A percentile compares a stretch with the other conserved stretches of the same genome.
These are phyloP conservation scores for Drosophila nigromelanica DNA, from an alignment of 1,140 invertebrate genomes.

Conservation along the genomic window DNA sequence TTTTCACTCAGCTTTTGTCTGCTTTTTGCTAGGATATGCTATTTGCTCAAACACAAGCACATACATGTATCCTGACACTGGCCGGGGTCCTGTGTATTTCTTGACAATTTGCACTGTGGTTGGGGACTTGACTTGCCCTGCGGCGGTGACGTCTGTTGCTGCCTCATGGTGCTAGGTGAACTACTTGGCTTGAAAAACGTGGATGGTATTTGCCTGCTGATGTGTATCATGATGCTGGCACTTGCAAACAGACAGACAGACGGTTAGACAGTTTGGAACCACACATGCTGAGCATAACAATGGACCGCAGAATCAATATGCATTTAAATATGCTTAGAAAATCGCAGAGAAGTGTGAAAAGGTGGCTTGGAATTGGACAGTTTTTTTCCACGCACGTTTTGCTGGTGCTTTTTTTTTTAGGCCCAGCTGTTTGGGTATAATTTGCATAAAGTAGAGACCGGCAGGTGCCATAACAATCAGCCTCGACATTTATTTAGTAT, in stretches of 20 bases:
- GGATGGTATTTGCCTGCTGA: constrained; percentile 58
- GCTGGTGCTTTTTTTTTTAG: too few relatives aligned
- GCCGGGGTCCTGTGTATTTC: constrained; percentile 4
- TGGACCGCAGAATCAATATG: constrained; percentile 78
- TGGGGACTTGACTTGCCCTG: constrained; percentile 24
- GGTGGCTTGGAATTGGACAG: neutral
- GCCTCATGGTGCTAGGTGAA: constrained; percentile 51
- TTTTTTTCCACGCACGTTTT: neutral
- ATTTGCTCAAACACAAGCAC: constrained; percentile 18
- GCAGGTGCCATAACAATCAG: constrained; percentile 6
- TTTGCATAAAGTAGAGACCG: constrained; percentile 11
- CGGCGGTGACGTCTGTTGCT: constrained; percentile 22
- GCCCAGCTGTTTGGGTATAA: neutral
- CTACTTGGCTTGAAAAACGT: constrained; percentile 22
- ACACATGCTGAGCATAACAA: constrained; percentile 36
- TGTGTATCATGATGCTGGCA: constrained; percentile 71
- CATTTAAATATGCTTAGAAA: constrained; percentile 66
- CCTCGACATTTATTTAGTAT: constrained; percentile 8
- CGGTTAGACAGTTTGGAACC: constrained; percentile 1
- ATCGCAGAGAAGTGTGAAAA: neutral
- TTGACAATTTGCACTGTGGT: constrained; percentile 32
- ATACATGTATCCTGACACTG: constrained; percentile 10
- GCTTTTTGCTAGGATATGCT: constrained; percentile 53
- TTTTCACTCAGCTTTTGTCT: constrained; percentile 54
- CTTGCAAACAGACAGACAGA: constrained; percentile 62